Evolutionary conservation across 2,113 vertebrate genomes (phyloP).

Genomic region (cattle (Bos taurus)): DNA sequence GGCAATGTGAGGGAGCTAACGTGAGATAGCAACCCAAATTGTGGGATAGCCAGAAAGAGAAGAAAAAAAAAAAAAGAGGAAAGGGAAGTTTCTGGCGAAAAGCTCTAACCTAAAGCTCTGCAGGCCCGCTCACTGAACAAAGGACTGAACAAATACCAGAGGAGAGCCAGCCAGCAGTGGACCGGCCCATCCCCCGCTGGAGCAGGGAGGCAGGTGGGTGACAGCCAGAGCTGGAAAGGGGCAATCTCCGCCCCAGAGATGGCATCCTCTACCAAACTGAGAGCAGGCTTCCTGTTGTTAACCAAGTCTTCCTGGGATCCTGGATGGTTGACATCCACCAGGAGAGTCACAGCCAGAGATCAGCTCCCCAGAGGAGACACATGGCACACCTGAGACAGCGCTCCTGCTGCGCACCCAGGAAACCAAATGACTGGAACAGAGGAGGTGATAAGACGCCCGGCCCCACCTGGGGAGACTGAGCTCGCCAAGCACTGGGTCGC

Average conservation of each 20-base stretch:
- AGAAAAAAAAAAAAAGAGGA: no score
- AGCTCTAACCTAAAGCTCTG: not conserved
- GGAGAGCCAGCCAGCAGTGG: not conserved
- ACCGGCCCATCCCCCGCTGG: fast-evolving
- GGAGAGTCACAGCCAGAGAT: not conserved
- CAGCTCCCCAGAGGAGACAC: not conserved
- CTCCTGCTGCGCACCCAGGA: fast-evolving
- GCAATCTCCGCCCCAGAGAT: not conserved
- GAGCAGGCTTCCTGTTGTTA: no score
- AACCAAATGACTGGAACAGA: not conserved
- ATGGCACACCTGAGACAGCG: not conserved
- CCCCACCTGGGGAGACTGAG: not conserved
- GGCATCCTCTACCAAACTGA: not conserved
- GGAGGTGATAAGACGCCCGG: not conserved
- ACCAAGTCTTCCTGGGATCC: not conserved
- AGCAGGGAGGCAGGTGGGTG: no score
- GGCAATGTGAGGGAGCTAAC: not conserved
- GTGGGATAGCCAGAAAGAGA: not conserved
- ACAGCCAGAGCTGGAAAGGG: no score
- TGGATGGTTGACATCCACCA: not conserved
- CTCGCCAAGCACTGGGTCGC: not conserved
- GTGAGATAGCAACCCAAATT: not conserved
- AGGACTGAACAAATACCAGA: not conserved
- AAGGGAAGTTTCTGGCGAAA: fast-evolving
- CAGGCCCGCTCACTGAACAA: not conserved